Evolutionary conservation across 2,888 invertebrate species (phyloP).

Genomic region (Diogma glabrata): DNA sequence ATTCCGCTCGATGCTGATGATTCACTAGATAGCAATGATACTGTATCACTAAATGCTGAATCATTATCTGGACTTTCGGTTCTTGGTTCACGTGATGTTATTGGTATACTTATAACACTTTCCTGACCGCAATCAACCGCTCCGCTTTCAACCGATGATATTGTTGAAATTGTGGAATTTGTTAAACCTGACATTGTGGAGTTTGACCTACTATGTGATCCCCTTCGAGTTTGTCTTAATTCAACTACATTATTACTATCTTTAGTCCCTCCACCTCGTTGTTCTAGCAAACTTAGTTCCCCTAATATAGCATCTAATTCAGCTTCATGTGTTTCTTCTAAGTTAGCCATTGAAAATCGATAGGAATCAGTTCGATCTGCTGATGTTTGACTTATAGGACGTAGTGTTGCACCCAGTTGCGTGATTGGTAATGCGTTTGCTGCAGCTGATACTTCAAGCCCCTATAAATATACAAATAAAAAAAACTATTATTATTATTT

Average conservation of each 20-base stretch:
- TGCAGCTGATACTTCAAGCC: conserved; percentile 18
- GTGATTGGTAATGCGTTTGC: conserved; percentile 15
- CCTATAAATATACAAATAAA: conserved; percentile 14
- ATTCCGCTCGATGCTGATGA: conserved; percentile 85
- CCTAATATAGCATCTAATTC: conserved; percentile 95
- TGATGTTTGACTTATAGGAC: conserved; percentile 20
- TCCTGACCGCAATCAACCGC: conserved; percentile 16
- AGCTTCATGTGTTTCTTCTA: conserved; percentile 92
- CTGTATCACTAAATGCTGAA: conserved; percentile 96
- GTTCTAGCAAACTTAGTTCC: conserved; percentile 86
- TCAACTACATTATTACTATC: conserved; percentile 15
- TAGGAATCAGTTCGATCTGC: conserved; percentile 65
- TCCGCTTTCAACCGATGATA: conserved; percentile 34
- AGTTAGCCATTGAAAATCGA: conserved; percentile 90
- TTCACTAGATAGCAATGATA: conserved; percentile 79
- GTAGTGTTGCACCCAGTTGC: conserved; percentile 15
- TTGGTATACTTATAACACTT: conserved; percentile 19
- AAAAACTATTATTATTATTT: not conserved
- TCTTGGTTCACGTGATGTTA: conserved; percentile 41
- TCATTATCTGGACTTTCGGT: conserved; percentile 96
- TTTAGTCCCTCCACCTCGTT: conserved; percentile 36
- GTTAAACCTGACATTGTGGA: conserved; percentile 32
- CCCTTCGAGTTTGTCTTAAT: conserved; percentile 21
- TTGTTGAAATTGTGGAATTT: conserved; percentile 25
- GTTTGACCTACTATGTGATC: conserved; percentile 32